Base-by-base conservation (phyloP, 2,888 invertebrate species). In the Dione vanillae region DNA sequence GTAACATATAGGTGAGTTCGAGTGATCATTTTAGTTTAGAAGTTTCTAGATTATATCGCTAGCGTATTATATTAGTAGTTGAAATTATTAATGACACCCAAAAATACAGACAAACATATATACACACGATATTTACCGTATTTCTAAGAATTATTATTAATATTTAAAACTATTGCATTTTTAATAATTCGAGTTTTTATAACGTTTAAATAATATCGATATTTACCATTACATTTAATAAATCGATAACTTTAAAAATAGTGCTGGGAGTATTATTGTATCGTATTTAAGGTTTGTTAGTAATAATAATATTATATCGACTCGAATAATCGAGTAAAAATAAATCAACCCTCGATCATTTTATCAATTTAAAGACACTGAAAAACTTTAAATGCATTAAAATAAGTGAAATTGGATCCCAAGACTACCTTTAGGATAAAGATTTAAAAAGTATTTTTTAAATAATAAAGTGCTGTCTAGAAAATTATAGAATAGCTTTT, bases 131-230 rank as follows among this genome's bases (percentile, higher is more conserved):
- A 51, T 64, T 64, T 64, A 64, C 37, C 14, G 9, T 35, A 45
- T 45, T 64, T 49, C 37, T 47, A 12, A 27, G 11, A 43, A 59
- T 20, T 59, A 16, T 37, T 59, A 20, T 43, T 61, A 45, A 43
- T 16, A 27, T 41, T 59, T 9, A 41, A 43, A 43, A 43, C n/a
- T 59, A 59, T 59, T 10, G 43, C 14, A 27, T 43, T 54, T 54
- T 43, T 59, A 59, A 59, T 27, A 16, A 41, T 40, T 56, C 51
- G 35, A 52, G 51, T 59, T 61, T 47, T 65, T 58, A 40, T 61
- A 61, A n/a, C 41, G 19, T 59, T 59, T 43, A 59, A 37, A 49
- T 40, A 45, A 61, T 61, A 61, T 45, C 43, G 61, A 61, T 61
- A 27, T 61, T 61, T 61, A 45, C 27, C 9, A 56, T 56, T 56